Base-by-base conservation (phyloP, 92 coral and sea anemone species). In the Paragorgia papillata region DNA sequence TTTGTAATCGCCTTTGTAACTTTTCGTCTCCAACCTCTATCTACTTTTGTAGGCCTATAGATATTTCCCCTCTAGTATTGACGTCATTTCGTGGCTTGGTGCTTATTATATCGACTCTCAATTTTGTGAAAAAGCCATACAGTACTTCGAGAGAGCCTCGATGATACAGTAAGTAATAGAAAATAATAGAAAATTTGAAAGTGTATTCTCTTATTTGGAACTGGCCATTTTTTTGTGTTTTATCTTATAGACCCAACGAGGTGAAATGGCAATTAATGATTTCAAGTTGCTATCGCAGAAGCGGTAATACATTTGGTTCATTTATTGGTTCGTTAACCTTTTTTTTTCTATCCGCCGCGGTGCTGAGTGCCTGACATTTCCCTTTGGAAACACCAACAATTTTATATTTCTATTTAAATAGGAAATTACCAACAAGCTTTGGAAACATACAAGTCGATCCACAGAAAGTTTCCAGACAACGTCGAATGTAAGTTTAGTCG, bases 201-300 rank as follows among this genome's bases (percentile, higher is more conserved):
- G 27, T 17, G 0, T 35, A 31, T 48, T 10, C 15, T 1, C n/a
- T 15, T 14, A 21, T 65, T 65, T 21, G 20, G 26, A 31, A 3
- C 28, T 17, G 15, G 51, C 3, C 14, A 48, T 29, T 55, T 22
- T 17, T 27, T 41, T 20, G 1, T 28, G 17, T 26, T 21, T 80
- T 19, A 62, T 46, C 66, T 32, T 32, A 9, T 73, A 95, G 99
- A 31, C 99, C 99, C 31, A 95, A 89, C 77, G 99, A 95, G 81
- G 99, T 95, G 75, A 95, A 95, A 59, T 95, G 99, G 99, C 99
- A 91, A 79, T 62, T 95, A 31, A 95, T 95, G 99, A 89, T 95
- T 30, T 96, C 99, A 59, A 95, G 99, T 73, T 95, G 99, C 74
- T 95, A 95, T 69, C 79, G 99, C 31, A 76, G 99, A 79, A 95